phyloP scores from a whole-genome alignment of 2,113 vertebrate species.

The Dromas ardeola region DNA sequence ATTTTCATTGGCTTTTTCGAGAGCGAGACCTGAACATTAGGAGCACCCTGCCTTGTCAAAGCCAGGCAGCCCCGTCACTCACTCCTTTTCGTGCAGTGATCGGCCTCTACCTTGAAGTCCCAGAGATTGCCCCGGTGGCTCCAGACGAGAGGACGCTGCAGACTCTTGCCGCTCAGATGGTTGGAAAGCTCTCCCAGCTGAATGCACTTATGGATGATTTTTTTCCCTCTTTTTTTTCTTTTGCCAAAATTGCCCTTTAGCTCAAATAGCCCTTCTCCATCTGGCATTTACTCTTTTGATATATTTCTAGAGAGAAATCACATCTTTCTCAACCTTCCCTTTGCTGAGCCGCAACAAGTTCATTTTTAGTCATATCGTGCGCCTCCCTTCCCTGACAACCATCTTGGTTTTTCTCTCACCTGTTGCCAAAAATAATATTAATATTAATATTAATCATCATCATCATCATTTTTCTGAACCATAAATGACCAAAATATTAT shows the following conservation, averaged over 20 bases:
- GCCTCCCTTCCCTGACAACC: neutral
- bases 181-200: neutral
- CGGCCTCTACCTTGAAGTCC: neutral
- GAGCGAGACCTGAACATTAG: neutral
- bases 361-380: neutral
- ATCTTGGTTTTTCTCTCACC: neutral
- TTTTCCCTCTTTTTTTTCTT: neutral
- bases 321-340: neutral
- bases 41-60: neutral
- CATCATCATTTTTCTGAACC: neutral
- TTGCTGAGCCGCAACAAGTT: neutral
- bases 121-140: neutral
- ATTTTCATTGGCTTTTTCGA: neutral
- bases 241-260: neutral
- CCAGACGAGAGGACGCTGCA: neutral
- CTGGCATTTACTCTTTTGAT: neutral
- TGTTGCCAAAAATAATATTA: neutral
- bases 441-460: neutral
- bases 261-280: neutral
- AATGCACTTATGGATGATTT: neutral
- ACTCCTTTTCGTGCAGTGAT: neutral
- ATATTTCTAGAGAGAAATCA: slow-evolving; percentile 9
- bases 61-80: neutral
- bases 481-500: neutral
- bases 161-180: neutral